Base-by-base conservation (phyloP, 2,797 vertebrate genomes). In the Ibycter americanus region DNA sequence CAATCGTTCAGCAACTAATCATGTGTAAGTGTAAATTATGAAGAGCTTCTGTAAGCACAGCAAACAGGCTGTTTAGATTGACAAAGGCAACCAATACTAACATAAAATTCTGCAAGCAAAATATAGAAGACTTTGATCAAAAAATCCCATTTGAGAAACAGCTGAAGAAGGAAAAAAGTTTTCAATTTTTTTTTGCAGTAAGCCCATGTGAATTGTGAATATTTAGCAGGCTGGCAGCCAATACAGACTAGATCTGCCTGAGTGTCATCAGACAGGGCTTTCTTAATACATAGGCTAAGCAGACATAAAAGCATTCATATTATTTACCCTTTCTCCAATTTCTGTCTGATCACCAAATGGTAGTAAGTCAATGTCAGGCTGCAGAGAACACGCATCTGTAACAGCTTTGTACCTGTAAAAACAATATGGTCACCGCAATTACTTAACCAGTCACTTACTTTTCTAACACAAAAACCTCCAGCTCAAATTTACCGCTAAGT, bases 311-410 rank as follows among this genome's bases (percentile, higher is more conserved):
- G 11, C 27, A 61, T 67, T 74, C 13, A 26, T 32, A 7, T 51
- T 84, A 81, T 95, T 96, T 96, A 99, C 99, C 98, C 99, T 97
- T 96, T 99, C 99, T 98, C 99, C 99, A n/a, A 99, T 99, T 98
- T 99, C 99, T 20, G 99, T 99, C 96, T 99, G 99, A 97, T 99
- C 99, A 94, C 99, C 99, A 83, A 99, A 99, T 0, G 99, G 99
- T 92, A 99, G 96, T 83, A 99, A 98, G 94, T 99, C 99, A 34
- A 99, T 99, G 95, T 99, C 99, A 22, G 99, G 99, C 97, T 99
- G 99, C 94, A 99, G 98, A 56, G 99, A 99, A 91, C 99, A 99
- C 12, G 99, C 99, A 20, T 99, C 99, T 21, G 99, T 99, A 89
- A 99, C 99, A 4, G 98, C 98, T 98, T 99, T 99, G 97, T 99